A percentile compares a stretch with the other conserved stretches of the same genome.
These are phyloP conservation scores for Rousettus madagascariensis DNA, from an alignment of 2,797 vertebrate genomes.

Conservation along the genomic window DNA sequence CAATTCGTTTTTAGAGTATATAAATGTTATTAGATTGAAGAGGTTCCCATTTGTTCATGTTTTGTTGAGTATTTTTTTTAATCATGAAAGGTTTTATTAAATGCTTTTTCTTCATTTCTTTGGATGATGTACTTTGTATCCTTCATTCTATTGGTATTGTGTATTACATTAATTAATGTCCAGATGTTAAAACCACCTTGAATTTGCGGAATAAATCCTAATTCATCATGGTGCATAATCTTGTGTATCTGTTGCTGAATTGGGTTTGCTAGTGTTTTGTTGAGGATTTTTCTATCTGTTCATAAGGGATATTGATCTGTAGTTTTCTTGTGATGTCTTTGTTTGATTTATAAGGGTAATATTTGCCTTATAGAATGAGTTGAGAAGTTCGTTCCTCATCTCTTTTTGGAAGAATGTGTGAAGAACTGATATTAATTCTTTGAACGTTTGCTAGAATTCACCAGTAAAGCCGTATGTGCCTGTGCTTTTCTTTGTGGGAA, in stretches of 20 bases:
- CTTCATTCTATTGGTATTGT: neutral
- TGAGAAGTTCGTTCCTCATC: neutral
- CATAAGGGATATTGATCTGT: neutral
- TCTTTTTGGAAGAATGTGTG: neutral
- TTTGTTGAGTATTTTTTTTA: neutral
- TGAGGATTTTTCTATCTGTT: neutral
- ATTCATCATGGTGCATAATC: neutral
- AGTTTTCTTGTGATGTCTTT: neutral
- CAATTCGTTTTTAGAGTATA: too few species aligned
- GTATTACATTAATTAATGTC: neutral
- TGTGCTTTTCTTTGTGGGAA: neutral
- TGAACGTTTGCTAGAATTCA: neutral
- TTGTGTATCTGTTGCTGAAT: neutral
- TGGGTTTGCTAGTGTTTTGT: slow-evolving; percentile 7
- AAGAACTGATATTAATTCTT: neutral
- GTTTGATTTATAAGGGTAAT: neutral
- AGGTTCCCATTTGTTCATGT: neutral
- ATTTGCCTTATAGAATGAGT: neutral
- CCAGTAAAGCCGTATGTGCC: neutral
- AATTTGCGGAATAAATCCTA: neutral
- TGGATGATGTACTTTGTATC: neutral
- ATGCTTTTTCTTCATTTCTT: neutral
- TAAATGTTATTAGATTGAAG: neutral
- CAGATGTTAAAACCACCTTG: neutral
- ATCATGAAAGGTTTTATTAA: slow-evolving; percentile 1